Evolutionary conservation across 2,888 invertebrate genomes (phyloP).

Genomic region (Eurytoma adleriae): DNA sequence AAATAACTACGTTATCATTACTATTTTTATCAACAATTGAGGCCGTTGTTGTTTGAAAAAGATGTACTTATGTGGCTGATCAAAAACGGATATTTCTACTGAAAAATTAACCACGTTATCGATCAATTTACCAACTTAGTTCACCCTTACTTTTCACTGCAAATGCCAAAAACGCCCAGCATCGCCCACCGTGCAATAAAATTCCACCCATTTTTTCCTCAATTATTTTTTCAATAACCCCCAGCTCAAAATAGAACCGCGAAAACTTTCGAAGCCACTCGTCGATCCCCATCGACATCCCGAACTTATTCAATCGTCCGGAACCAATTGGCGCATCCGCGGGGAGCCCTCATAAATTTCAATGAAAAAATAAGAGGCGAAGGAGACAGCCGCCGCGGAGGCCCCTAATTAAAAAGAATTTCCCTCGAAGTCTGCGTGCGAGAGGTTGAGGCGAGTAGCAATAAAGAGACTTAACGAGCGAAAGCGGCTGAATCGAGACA

Average conservation of each 20-base stretch:
- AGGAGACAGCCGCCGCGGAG: not conserved
- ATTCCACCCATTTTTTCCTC: no score
- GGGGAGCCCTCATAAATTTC: slow-evolving; percentile 31
- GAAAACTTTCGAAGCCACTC: not conserved
- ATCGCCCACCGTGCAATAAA: no score
- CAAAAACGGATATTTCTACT: no score
- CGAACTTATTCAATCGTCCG: not conserved
- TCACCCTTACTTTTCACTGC: no score
- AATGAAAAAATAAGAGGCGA: slow-evolving; percentile 6
- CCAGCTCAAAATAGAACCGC: not conserved
- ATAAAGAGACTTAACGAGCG: slow-evolving; percentile 36
- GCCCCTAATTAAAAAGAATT: slow-evolving; percentile 37
- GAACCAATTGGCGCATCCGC: slow-evolving; percentile 4
- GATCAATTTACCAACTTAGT: no score
- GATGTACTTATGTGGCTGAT: no score
- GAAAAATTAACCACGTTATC: no score
- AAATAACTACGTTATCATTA: no score
- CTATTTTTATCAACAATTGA: no score
- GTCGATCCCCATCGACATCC: not conserved
- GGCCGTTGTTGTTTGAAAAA: no score
- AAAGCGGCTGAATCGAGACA: slow-evolving; percentile 26
- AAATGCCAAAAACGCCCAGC: no score
- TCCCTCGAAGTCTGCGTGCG: not conserved
- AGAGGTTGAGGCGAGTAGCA: not conserved
- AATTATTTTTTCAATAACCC: no score